Percentiles rank a stretch among this genome's conserved stretches.
These are phyloP conservation scores for Leptinotarsa peninsularis DNA, from an alignment of 2,888 invertebrate genomes.

Conservation along the genomic window DNA sequence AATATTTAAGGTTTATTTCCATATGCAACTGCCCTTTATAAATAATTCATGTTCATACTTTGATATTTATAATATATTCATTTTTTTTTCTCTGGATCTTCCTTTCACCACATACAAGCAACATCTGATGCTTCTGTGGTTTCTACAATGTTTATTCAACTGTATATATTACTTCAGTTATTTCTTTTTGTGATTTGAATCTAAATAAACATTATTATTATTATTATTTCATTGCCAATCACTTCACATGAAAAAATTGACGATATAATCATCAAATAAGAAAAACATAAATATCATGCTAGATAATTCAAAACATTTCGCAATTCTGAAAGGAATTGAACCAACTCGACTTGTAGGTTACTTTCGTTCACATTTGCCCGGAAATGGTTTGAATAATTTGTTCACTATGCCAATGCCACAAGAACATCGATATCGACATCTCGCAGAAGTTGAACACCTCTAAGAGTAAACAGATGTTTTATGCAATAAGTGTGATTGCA, in stretches of 20 bases:
- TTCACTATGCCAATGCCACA: conserved; percentile 17
- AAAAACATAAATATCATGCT: neutral
- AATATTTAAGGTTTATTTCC: too few species aligned
- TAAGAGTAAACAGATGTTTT: conserved; percentile 2
- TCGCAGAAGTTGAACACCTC: conserved; percentile 2
- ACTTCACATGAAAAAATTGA: neutral
- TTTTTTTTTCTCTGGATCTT: too few species aligned
- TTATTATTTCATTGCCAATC: too few species aligned
- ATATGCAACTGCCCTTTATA: too few species aligned
- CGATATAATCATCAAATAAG: neutral
- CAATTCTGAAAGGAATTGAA: neutral
- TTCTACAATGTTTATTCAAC: too few species aligned
- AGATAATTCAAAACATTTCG: conserved; percentile 3
- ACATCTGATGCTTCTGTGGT: too few species aligned
- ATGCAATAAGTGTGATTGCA: neutral
- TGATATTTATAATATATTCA: too few species aligned
- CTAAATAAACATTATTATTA: too few species aligned
- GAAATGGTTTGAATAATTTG: conserved; percentile 12
- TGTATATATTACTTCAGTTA: too few species aligned
- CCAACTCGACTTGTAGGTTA: neutral
- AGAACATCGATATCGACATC: neutral
- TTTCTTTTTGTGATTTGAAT: too few species aligned
- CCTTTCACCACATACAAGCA: too few species aligned
- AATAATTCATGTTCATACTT: too few species aligned
- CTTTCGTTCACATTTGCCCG: conserved; percentile 11